Evolutionary conservation across 1,140 invertebrate species (phyloP), one percentile per base, ranked within the genome.

Genomic region (Maniola jurtina): DNA sequence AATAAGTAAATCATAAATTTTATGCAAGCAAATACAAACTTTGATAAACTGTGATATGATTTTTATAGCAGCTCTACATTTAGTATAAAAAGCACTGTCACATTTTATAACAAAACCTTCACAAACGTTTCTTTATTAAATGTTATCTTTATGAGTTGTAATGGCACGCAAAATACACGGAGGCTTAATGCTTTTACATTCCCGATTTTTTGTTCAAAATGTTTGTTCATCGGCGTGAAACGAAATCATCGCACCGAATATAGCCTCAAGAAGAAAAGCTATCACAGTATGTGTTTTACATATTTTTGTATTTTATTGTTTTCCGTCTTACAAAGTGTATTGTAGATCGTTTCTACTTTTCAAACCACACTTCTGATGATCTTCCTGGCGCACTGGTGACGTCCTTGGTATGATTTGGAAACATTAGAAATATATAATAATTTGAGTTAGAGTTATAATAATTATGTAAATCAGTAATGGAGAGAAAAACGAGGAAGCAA

Each of bases 241-340:
- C 69, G 73, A 81, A 87, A 86, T 88, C 81, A 83, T 83, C 80
- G 72, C 74, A 57, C 70, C 72, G 80, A 81, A 86, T 80, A 80
- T 80, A 76, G 81, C 77, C 72, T 78, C 72, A 73, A 80, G 74
- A 80, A 83, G 79, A 81, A 86, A 80, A 77, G 79, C 16, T 52
- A 52, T 71, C 66, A 77, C 78, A 16, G 14, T 52, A 79, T 78
- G 79, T 84, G 74, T 80, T 85, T 82, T 75, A 86, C 84, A 81
- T 81, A 83, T 83, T 45, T 45, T 11, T 45, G 42, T 45, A 45
- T 45, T 45, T 45, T 11, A 45, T 45, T 45, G 42, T 45, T 45
- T 45, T 11, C 42, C 13, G 42, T n/a, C 42, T 45, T 45, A 11
- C 9, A n/a, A 45, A 11, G 42, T 45, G 3, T 45, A 2, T 45